These are phyloP conservation scores for Heliothis virescens DNA, from an alignment of 1,140 invertebrate species.

Conservation along the genomic window DNA sequence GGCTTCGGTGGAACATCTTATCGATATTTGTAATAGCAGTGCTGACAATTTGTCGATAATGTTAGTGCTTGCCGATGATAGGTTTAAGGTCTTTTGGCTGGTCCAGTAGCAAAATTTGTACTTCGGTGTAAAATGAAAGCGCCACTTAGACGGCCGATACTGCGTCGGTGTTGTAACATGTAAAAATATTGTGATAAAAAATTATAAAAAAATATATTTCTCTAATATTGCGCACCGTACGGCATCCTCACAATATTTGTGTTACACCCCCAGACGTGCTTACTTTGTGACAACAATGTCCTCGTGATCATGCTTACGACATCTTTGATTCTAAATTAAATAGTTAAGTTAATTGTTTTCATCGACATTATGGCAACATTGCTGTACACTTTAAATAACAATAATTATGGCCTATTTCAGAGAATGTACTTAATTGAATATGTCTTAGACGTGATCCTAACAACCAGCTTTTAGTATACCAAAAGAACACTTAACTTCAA, in stretches of 20 bases:
- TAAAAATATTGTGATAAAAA: constrained; percentile 49
- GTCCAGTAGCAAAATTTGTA: constrained; percentile 49
- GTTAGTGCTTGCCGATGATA: constrained; percentile 41
- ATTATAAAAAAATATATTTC: constrained; percentile 33
- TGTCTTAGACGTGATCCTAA: constrained; percentile 56
- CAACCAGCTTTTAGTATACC: constrained; percentile 62
- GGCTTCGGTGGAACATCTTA: constrained; percentile 24
- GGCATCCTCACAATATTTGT: constrained; percentile 49
- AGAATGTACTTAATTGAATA: constrained; percentile 47
- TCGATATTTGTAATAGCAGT: constrained; percentile 13
- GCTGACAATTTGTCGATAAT: constrained; percentile 18
- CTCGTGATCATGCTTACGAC: constrained; percentile 61
- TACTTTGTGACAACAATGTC: constrained; percentile 53
- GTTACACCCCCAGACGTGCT: constrained; percentile 56
- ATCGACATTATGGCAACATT: constrained; percentile 59
- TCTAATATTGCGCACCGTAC: constrained; percentile 35
- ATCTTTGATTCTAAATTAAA: constrained; percentile 55
- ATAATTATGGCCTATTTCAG: constrained; percentile 66
- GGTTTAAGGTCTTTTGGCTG: constrained; percentile 53
- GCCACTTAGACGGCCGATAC: constrained; percentile 46
- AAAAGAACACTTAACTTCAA: constrained; percentile 26
- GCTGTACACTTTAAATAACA: constrained; percentile 54
- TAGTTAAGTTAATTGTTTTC: constrained; percentile 52
- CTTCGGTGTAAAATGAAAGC: constrained; percentile 47
- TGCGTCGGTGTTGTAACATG: constrained; percentile 52